A percentile compares a stretch with the other conserved stretches of the same genome.
These are phyloP conservation scores for Drosophila multiciliata DNA, from an alignment of 2,888 invertebrate genomes.

Conservation along the genomic window DNA sequence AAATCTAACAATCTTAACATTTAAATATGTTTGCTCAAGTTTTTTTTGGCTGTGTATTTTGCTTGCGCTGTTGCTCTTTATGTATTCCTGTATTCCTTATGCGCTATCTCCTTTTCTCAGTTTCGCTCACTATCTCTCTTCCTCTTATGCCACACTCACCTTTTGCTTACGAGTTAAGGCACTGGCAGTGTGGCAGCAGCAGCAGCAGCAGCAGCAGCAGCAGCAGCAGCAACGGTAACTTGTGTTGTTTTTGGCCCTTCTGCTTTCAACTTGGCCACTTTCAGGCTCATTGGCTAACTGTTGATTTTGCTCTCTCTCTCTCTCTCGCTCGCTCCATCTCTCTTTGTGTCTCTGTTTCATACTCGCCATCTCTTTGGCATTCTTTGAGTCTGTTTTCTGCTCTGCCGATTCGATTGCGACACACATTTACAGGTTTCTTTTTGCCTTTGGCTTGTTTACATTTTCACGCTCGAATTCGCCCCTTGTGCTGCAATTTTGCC, in stretches of 20 bases:
- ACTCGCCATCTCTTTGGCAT: not conserved
- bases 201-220: not conserved
- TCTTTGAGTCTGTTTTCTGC: constrained; percentile 1
- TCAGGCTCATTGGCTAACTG: constrained; percentile 79
- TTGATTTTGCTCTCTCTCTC: constrained; percentile 60
- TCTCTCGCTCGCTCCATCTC: not conserved
- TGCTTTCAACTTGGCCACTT: constrained; percentile 45
- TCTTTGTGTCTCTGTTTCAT: not conserved
- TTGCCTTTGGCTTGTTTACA: constrained; percentile 67
- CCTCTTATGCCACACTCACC: constrained; percentile 5
- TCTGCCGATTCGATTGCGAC: constrained; percentile 58
- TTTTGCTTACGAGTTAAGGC: constrained; percentile 34
- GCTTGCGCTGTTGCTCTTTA: constrained; percentile 16
- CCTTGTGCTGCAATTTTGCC: constrained; percentile 67
- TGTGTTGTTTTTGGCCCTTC: constrained; percentile 26
- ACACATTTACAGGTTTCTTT: constrained; percentile 64
- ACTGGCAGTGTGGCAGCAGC: not conserved
- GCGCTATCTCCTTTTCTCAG: not conserved
- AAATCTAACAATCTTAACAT: too few relatives aligned
- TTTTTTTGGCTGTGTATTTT: not conserved
- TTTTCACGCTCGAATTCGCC: constrained; percentile 76
- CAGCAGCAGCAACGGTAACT: not conserved
- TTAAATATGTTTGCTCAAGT: not conserved
- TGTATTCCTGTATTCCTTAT: constrained; percentile 4
- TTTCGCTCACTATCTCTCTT: not conserved